Evolutionary conservation across 2,797 vertebrate genomes (phyloP).

Genomic region (Sorex maritimensis): DNA sequence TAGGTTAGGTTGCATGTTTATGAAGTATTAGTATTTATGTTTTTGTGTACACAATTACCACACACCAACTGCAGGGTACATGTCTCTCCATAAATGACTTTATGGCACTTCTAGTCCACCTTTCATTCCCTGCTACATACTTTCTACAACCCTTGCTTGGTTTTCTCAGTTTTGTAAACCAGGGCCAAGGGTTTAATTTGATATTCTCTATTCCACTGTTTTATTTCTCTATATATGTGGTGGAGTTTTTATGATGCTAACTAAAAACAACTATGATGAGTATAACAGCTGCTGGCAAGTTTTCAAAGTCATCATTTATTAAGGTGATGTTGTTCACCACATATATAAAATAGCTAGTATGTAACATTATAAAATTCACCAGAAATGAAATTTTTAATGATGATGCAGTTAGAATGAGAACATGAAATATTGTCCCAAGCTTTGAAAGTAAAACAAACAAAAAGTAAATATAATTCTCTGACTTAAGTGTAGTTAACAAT

Average conservation of each 20-base stretch:
- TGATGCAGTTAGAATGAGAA: neutral
- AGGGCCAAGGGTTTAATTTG: too few relatives aligned
- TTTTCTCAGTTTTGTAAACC: too few relatives aligned
- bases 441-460: neutral
- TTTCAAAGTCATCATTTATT: conserved; percentile 35
- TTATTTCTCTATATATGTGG: too few relatives aligned
- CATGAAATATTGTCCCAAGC: conserved; percentile 22
- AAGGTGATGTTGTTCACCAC: conserved; percentile 6
- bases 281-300: neutral
- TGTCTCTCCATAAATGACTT: too few relatives aligned
- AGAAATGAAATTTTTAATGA: conserved; percentile 48
- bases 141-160: too few relatives aligned
- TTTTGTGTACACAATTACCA: too few relatives aligned
- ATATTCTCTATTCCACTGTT: too few relatives aligned
- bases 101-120: too few relatives aligned
- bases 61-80: too few relatives aligned
- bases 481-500: neutral
- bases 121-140: too few relatives aligned
- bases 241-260: neutral
- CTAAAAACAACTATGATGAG: conserved; percentile 25
- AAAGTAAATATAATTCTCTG: neutral
- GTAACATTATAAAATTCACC: neutral
- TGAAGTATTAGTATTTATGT: too few relatives aligned
- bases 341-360: neutral
- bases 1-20: too few relatives aligned